phyloP scores from a whole-genome alignment of 2,797 vertebrate species.

The Platalea minor region DNA sequence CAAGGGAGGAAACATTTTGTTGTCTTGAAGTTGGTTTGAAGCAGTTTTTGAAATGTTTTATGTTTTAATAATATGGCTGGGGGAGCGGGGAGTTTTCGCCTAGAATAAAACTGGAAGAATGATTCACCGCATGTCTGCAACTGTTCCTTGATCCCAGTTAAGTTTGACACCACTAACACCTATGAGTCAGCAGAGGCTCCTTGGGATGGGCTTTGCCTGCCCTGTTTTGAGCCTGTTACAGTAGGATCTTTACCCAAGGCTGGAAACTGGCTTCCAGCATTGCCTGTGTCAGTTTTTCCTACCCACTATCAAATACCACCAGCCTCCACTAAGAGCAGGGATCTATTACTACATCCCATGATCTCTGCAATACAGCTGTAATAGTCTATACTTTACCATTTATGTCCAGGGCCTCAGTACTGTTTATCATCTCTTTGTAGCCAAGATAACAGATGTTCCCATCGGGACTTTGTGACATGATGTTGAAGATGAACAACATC shows the following conservation, averaged over 20 bases:
- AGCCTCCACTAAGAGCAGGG: background rate
- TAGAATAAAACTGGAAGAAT: constrained; percentile 65
- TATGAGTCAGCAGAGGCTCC: constrained; percentile 58
- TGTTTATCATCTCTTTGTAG: background rate
- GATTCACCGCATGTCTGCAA: constrained; percentile 57
- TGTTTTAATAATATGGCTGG: constrained; percentile 51
- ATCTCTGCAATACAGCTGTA: background rate
- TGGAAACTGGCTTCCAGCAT: constrained; percentile 26
- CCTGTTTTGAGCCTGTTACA: constrained; percentile 46
- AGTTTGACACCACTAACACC: constrained; percentile 56
- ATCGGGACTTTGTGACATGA: background rate
- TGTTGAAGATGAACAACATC: background rate
- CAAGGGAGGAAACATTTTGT: background rate
- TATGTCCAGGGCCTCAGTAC: background rate
- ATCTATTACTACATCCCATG: background rate
- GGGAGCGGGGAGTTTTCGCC: constrained; percentile 31
- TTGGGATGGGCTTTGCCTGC: constrained; percentile 27
- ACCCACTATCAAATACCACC: constrained; percentile 47
- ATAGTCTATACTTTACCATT: background rate
- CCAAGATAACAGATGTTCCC: background rate
- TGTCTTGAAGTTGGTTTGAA: constrained; percentile 24
- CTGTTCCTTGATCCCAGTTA: constrained; percentile 55
- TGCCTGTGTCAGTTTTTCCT: constrained; percentile 57
- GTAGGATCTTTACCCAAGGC: constrained; percentile 38
- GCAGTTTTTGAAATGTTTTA: constrained; percentile 21